Evolutionary conservation across 2,888 invertebrate species (phyloP), one percentile per base, ranked within the genome.

Genomic region (Drosophila robusta): DNA sequence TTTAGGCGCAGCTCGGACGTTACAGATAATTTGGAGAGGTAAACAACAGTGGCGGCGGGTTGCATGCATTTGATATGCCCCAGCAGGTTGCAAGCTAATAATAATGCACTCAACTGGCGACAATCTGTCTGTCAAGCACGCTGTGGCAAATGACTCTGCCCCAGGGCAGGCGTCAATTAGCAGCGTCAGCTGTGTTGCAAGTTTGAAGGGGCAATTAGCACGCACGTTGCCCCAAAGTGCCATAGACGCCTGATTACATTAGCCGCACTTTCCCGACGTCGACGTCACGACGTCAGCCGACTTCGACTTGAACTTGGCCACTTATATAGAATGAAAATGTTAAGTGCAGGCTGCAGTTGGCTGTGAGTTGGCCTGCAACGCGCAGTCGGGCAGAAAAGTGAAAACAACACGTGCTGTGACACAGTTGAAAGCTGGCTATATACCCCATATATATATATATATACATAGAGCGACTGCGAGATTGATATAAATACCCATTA

Each of bases 221-320:
- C 65, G 87, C 84, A 84, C 78, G 81, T 78, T 60, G 46, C 55
- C 62, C 32, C 44, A 69, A 84, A 79, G 72, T 79, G 74, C 71
- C 58, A 52, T 34, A 51, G 18, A 42, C 42, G 36, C n/a, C 22
- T 52, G 57, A 69, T 55, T 42, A 63, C 64, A 71, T 83, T 84
- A 42, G 78, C 55, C 62, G 84, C 87, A 81, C 83, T 84, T 85
- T 87, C 85, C 39, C 70, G 57, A 54, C 47, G 54, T 54, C 38
- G 12, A 63, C 29, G 29, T 29, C 29, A 8, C 22, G 22, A 26
- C 26, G 7, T 5, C 54, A 26, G 32, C 58, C 46, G 38, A 12
- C 16, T 9, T 55, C 11, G 14, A 18, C 46, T 36, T 46, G 45
- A 16, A 26, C 54, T 52, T 18, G 41, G 22, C 41, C 9, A 50